Base-by-base conservation (phyloP, 1,140 invertebrate genomes). In the Maniola jurtina region DNA sequence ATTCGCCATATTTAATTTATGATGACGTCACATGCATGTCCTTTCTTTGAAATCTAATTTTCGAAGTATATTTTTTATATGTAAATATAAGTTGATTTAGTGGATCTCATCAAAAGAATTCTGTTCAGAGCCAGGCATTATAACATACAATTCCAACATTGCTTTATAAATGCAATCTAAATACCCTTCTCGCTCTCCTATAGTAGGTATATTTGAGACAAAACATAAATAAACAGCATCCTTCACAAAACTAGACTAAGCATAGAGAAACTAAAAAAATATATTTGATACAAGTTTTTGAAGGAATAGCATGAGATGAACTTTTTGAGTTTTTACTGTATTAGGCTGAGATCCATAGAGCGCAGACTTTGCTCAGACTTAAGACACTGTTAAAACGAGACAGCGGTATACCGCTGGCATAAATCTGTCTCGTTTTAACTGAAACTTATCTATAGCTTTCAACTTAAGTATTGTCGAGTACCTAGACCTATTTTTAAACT, bases 91-190 rank as follows among this genome's bases (percentile, higher is more conserved):
- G 25, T 25, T 25, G 25, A 25, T 25, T 25, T 25, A 25, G 4
- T 4, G 2, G 5, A 11, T 45, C 5, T 45, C 42, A 11, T 13
- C 42, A 11, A 68, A 48, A 58, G 57, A 64, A 50, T 61, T 59
- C 57, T 60, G 68, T 71, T 57, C 58, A 63, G 52, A 68, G 60
- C 48, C 58, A 64, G 58, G 47, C 54, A 56, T 76, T 71, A 76
- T 72, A 77, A 76, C 76, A 79, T 76, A 84, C 79, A 83, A 81
- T 76, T 80, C 77, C 75, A 79, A 84, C 77, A 80, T 80, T 84
- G 80, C 77, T 71, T 73, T 79, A 84, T 85, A 87, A 87, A 85
- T 87, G 81, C 83, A 87, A 77, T 80, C 67, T 66, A 67, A 66
- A 69, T 65, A 68, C 55, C 66, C 61, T 64, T 64, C 36, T 66